Conservation (phyloP, 2,888 invertebrate genomes). For the Ecliptopera silaceata region DNA sequence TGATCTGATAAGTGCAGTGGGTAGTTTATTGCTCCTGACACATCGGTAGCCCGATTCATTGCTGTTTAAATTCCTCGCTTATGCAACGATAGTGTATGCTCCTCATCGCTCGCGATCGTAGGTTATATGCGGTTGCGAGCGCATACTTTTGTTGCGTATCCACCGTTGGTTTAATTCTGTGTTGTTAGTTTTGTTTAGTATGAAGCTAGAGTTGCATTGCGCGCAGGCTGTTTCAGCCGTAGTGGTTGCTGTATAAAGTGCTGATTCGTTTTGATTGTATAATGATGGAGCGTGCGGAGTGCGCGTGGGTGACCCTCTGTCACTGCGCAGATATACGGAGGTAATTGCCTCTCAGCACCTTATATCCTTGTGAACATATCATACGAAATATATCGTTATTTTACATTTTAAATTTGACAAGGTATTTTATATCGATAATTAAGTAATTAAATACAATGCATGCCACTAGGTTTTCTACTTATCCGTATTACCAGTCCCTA, state of each 20-base stretch:
- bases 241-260: conserved; percentile 52
- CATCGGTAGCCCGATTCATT: conserved; percentile 20
- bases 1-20: conserved; percentile 31
- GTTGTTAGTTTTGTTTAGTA: conserved; percentile 2
- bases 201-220: background rate
- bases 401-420: too few relatives aligned
- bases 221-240: conserved; percentile 8
- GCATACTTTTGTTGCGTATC: conserved; percentile 22
- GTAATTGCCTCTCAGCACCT: conserved; percentile 58
- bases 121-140: background rate
- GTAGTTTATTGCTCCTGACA: conserved; percentile 15
- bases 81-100: conserved; percentile 5
- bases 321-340: conserved; percentile 56
- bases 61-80: conserved; percentile 7
- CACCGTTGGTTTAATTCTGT: conserved; percentile 24
- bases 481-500: too few relatives aligned
- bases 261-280: conserved; percentile 79
- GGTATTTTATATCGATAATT: too few relatives aligned
- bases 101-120: background rate
- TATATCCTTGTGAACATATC: conserved; percentile 38
- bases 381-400: too few relatives aligned
- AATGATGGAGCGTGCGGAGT: conserved; percentile 70
- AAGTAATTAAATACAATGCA: too few relatives aligned
- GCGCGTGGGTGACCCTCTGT: conserved; percentile 77
- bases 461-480: too few relatives aligned